Evolutionary conservation across 2,888 invertebrate species (phyloP).

Genomic region (Lymantria monacha): DNA sequence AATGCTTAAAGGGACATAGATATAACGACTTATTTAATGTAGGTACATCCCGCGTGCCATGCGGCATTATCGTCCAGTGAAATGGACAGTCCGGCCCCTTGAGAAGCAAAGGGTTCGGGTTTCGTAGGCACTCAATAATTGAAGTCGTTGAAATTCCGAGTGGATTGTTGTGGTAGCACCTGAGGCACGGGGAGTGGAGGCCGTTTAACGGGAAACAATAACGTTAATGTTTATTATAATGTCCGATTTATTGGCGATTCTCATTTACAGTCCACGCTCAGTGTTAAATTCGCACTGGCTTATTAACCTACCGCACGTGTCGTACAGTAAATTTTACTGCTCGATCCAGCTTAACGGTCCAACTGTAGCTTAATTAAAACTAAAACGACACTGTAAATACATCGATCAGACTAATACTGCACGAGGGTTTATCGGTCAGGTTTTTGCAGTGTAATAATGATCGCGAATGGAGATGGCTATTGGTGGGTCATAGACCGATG

Average conservation of each 20-base stretch:
- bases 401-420: conserved; percentile 58
- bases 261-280: conserved; percentile 63
- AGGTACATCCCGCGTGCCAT: conserved; percentile 54
- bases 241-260: conserved; percentile 77
- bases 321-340: conserved; percentile 63
- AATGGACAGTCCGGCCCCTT: conserved; percentile 77
- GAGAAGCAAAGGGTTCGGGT: conserved; percentile 74
- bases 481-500: conserved; percentile 38
- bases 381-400: conserved; percentile 69
- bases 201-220: conserved; percentile 72
- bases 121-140: conserved; percentile 78
- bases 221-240: conserved; percentile 79
- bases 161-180: conserved; percentile 73
- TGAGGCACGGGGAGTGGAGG: conserved; percentile 40
- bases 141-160: conserved; percentile 79
- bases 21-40: conserved; percentile 63
- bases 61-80: conserved; percentile 66
- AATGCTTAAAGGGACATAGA: conserved; percentile 48
- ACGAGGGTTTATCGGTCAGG: conserved; percentile 45
- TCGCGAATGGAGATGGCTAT: conserved; percentile 46
- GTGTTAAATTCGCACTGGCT: conserved; percentile 64
- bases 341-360: conserved; percentile 59
- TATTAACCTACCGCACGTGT: conserved; percentile 63
- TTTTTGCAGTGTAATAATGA: conserved; percentile 45
- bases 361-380: conserved; percentile 73